Percentiles rank a stretch among this genome's conserved stretches.
These are phyloP conservation scores for Dendrolimus pini DNA, from an alignment of 2,888 invertebrate species.

Conservation along the genomic window DNA sequence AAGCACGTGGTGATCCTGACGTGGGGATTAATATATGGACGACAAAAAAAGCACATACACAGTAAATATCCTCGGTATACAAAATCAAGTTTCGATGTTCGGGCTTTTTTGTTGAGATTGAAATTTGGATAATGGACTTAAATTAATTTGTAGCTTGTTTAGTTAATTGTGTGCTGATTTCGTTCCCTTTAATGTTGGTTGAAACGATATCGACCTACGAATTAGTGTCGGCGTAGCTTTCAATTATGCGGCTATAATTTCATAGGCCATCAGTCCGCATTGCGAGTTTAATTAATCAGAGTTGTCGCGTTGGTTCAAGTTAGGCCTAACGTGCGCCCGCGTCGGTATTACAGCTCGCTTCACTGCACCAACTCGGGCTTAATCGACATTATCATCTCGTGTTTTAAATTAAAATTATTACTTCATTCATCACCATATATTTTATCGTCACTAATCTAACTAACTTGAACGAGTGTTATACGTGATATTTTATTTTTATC, in stretches of 20 bases:
- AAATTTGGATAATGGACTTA: slow-evolving; percentile 43
- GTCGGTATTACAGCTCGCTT: slow-evolving; percentile 47
- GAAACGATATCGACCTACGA: slow-evolving; percentile 15
- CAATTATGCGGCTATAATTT: slow-evolving; percentile 20
- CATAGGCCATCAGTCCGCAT: slow-evolving; percentile 47
- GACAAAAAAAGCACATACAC: slow-evolving; percentile 54
- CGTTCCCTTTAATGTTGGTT: slow-evolving; percentile 19
- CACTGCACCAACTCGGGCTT: slow-evolving; percentile 41
- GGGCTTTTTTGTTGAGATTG: slow-evolving; percentile 47
- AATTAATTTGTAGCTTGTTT: slow-evolving; percentile 50
- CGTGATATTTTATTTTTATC: slow-evolving; percentile 64
- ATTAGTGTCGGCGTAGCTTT: slow-evolving; percentile 2
- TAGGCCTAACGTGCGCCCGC: slow-evolving; percentile 64
- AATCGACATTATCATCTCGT: slow-evolving; percentile 56
- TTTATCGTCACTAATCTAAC: slow-evolving; percentile 65
- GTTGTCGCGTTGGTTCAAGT: slow-evolving; percentile 45
- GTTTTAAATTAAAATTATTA: slow-evolving; percentile 64
- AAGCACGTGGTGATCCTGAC: slow-evolving; percentile 74
- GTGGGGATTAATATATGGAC: slow-evolving; percentile 72
- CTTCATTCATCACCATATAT: slow-evolving; percentile 65
- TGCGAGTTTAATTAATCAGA: slow-evolving; percentile 56
- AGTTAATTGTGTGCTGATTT: slow-evolving; percentile 13
- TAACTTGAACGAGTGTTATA: slow-evolving; percentile 66
- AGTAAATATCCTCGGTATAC: slow-evolving; percentile 54
- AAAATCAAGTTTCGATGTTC: slow-evolving; percentile 55